Base-by-base conservation (phyloP, 2,113 vertebrate species). In the Platysternon megacephalum region DNA sequence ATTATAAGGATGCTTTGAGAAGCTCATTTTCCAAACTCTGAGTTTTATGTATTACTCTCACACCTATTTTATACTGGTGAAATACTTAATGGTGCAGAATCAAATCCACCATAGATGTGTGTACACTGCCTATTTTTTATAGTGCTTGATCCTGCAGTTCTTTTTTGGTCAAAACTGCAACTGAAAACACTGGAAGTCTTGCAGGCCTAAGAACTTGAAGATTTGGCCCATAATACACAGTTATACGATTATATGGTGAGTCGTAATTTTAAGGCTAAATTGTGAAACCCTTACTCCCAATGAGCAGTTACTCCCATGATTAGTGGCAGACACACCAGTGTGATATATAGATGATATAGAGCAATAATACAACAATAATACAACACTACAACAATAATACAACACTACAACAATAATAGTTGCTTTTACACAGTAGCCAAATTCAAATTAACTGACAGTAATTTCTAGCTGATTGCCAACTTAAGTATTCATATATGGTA, bases 201-300 rank as follows among this genome's bases (percentile, higher is more conserved):
- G 19, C 61, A 52, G 79, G 72, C 58, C 6, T 32, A 74, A 79
- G 26, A 79, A 52, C 88, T 46, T 3, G 3, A 86, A n/a, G 65
- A 74, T 83, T 84, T 86, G 11, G 4, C 2, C 26, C 91, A 84
- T 84, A 74, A 87, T 89, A 86, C 72, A 21, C 19, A 96, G 82
- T 11, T 65, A 88, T 12, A 32, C 28, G 84, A 86, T 48, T 53
- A 0, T 21, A 84, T 6, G 86, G 2, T 82, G 89, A 83, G 26
- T 46, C 55, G 13, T 88, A 89, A 92, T 79, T 82, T 78, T 49
- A 72, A 88, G 21, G 3, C 39, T 72, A 72, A 82, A 58, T 35
- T 52, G 0, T 84, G 21, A 44, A 51, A 2, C 26, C 29, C 26
- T 46, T 78, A 46, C 42, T 29, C 74, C 14, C 6, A 7, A 46